Percentiles rank a stretch among this genome's conserved stretches.
Conservation (phyloP, 1,140 invertebrate species). For the Macrosteles quadrilineatus region DNA sequence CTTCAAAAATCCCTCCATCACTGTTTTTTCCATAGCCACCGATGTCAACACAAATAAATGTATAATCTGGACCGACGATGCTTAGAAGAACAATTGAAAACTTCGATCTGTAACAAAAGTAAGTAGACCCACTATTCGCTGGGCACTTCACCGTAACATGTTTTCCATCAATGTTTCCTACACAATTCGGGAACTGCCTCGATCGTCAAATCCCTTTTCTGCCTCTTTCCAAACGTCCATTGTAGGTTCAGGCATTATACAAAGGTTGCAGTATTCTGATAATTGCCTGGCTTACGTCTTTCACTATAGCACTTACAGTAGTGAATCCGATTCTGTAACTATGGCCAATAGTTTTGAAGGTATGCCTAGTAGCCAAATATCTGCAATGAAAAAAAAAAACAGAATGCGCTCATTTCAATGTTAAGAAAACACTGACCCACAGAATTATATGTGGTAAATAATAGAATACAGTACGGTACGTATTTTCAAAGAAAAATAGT, state of each 20-base stretch:
- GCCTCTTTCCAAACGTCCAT: conserved; percentile 42
- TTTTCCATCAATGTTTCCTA: too few species aligned
- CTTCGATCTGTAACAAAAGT: conserved; percentile 50
- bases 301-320: not conserved
- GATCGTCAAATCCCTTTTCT: conserved; percentile 41
- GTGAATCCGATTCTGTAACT: not conserved
- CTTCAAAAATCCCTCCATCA: not conserved
- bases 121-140: conserved; percentile 46
- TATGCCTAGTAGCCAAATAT: not conserved
- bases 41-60: conserved; percentile 50
- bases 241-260: conserved; percentile 38
- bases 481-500: too few species aligned
- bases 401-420: not conserved
- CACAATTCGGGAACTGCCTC: conserved; percentile 47
- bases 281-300: not conserved
- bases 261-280: conserved; percentile 33
- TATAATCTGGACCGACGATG: conserved; percentile 46
- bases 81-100: conserved; percentile 51
- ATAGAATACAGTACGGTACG: too few species aligned
- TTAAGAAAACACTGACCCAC: not conserved
- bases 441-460: too few species aligned
- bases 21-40: conserved; percentile 45
- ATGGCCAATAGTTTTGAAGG: not conserved
- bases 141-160: conserved; percentile 50
- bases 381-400: conserved; percentile 30